A percentile compares a stretch with the other conserved stretches of the same genome.
Evolutionary conservation across 2,888 invertebrate species (phyloP).

Genomic region (Melipona bicolor): DNA sequence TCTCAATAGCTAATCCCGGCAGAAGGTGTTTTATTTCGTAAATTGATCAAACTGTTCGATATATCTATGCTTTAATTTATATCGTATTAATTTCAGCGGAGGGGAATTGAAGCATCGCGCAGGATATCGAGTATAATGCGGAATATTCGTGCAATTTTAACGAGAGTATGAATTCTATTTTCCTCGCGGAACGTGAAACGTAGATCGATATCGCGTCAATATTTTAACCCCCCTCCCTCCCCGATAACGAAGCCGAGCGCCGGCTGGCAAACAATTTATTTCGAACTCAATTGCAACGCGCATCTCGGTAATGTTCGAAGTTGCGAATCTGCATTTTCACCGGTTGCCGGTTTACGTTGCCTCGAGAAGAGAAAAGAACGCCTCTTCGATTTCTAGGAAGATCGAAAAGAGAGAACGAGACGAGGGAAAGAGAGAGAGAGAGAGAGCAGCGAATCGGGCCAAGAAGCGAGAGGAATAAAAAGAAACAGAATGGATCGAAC

Average conservation of each 20-base stretch:
- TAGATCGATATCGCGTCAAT: not conserved
- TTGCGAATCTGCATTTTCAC: not conserved
- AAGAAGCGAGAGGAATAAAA: not conserved
- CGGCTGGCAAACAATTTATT: conserved; percentile 5
- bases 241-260: not conserved
- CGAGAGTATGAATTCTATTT: conserved; percentile 5
- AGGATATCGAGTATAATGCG: not conserved
- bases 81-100: not conserved
- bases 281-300: not conserved
- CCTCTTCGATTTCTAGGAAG: not conserved
- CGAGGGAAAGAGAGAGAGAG: not conserved
- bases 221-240: not conserved
- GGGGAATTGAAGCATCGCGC: not conserved
- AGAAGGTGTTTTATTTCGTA: not conserved
- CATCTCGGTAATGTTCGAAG: not conserved
- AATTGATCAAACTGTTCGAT: not conserved
- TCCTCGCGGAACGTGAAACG: not conserved
- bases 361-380: not conserved
- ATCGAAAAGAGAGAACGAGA: not conserved
- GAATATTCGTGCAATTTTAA: conserved; percentile 20
- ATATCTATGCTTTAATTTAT: not conserved
- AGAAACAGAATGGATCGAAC: not conserved
- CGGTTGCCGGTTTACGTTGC: not conserved
- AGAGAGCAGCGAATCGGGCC: not conserved
- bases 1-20: not conserved